These are phyloP conservation scores for Adelphocoris suturalis DNA, from an alignment of 2,888 invertebrate species.

Conservation along the genomic window DNA sequence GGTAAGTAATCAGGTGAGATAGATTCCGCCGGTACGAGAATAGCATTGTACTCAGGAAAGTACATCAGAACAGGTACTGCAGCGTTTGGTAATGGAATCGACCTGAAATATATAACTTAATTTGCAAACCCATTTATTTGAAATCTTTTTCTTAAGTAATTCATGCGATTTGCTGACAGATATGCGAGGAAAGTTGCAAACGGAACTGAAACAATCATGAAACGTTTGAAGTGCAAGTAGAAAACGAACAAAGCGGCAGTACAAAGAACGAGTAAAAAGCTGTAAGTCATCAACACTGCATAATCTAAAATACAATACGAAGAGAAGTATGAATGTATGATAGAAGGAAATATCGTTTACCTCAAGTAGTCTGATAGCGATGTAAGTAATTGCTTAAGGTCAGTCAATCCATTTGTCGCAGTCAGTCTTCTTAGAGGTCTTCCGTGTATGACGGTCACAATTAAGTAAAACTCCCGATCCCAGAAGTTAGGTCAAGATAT, in stretches of 20 bases:
- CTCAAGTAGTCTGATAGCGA: not conserved
- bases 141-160: conserved; percentile 5
- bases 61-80: conserved; percentile 74
- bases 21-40: conserved; percentile 74
- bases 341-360: not conserved
- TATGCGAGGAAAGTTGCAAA: not conserved
- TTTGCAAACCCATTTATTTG: conserved; percentile 59
- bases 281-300: not conserved
- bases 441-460: not conserved
- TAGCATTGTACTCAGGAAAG: conserved; percentile 74
- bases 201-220: not conserved
- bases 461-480: too few species aligned
- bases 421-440: not conserved
- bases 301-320: not conserved
- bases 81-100: conserved; percentile 67
- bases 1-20: conserved; percentile 68
- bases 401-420: not conserved
- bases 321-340: not conserved
- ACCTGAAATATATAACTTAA: conserved; percentile 68
- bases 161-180: conserved; percentile 3
- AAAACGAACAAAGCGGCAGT: not conserved
- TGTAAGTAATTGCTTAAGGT: not conserved
- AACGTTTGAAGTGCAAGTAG: not conserved
- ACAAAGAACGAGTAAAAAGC: not conserved
- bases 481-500: too few species aligned